Percentiles rank a stretch among this genome's conserved stretches.
Conservation (phyloP, 2,888 invertebrate species). For the Iselma pallidipennis region DNA sequence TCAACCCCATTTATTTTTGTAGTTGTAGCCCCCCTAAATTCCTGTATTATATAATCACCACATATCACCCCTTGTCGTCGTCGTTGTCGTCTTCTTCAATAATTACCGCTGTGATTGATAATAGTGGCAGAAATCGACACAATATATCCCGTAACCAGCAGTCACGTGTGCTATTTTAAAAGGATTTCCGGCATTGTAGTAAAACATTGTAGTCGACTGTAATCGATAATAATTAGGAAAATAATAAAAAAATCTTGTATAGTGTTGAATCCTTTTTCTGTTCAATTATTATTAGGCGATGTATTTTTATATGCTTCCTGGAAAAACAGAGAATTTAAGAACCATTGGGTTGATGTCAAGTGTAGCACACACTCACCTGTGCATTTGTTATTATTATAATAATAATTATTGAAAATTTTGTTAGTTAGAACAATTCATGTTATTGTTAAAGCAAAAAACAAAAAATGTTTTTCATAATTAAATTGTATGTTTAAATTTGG, state of each 20-base stretch:
- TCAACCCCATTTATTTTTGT: not conserved
- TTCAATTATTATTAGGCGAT: slow-evolving; percentile 7
- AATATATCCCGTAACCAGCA: not conserved
- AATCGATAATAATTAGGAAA: no score
- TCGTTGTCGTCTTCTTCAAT: not conserved
- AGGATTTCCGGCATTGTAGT: not conserved
- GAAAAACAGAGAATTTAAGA: not conserved
- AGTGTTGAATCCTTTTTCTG: slow-evolving; percentile 16
- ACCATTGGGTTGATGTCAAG: slow-evolving; percentile 16
- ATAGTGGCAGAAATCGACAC: slow-evolving; percentile 1
- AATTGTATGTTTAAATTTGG: slow-evolving; percentile 33
- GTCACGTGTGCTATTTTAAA: not conserved
- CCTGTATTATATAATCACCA: not conserved
- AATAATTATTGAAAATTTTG: slow-evolving; percentile 18
- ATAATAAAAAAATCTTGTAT: slow-evolving; percentile 14
- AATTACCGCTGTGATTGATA: not conserved
- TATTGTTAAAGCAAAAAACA: slow-evolving; percentile 17
- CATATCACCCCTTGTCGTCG: not conserved
- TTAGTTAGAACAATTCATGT: slow-evolving; percentile 25
- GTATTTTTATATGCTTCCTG: slow-evolving; percentile 23
- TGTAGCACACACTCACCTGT: slow-evolving; percentile 11
- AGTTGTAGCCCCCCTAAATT: not conserved
- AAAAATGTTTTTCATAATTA: slow-evolving; percentile 30
- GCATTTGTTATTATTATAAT: slow-evolving; percentile 24
- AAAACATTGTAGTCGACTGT: no score